Conservation (phyloP, 2,888 invertebrate species). For the Leptogaster cylindrica region DNA sequence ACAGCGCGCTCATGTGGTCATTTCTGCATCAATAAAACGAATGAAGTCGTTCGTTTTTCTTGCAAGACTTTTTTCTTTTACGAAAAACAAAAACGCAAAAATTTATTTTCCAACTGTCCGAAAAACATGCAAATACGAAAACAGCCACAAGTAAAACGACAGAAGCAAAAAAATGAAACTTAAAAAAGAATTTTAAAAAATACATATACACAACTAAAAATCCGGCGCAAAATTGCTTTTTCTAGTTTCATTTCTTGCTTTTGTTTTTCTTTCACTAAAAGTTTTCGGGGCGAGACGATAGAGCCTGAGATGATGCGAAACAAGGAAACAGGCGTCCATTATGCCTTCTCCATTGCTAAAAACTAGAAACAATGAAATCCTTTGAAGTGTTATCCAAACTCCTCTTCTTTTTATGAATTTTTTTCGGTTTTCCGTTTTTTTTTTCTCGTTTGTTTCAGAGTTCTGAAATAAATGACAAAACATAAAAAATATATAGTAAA, state of each 20-base stretch:
- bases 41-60: conserved; percentile 21
- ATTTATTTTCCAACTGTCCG: conserved; percentile 39
- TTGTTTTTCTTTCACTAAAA: conserved; percentile 32
- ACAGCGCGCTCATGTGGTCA: conserved; percentile 28
- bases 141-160: conserved; percentile 26
- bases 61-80: conserved; percentile 27
- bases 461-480: conserved; percentile 22
- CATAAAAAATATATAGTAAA: conserved; percentile 17
- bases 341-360: conserved; percentile 24
- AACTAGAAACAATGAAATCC: conserved; percentile 40
- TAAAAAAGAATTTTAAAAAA: neutral
- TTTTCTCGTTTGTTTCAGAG: conserved; percentile 7
- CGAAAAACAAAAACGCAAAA: conserved; percentile 28
- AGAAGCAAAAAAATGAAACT: conserved; percentile 19
- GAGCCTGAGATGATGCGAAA: conserved; percentile 27
- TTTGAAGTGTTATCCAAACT: conserved; percentile 39
- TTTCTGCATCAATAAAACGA: conserved; percentile 25
- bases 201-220: conserved; percentile 1
- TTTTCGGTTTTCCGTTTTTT: neutral
- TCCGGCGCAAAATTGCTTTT: conserved; percentile 37
- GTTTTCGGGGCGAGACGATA: conserved; percentile 35
- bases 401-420: conserved; percentile 15
- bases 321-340: conserved; percentile 35
- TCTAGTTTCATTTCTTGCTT: conserved; percentile 39
- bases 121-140: conserved; percentile 34